These are phyloP conservation scores for Drosophila littoralis DNA, from an alignment of 1,140 invertebrate genomes.

Conservation along the genomic window DNA sequence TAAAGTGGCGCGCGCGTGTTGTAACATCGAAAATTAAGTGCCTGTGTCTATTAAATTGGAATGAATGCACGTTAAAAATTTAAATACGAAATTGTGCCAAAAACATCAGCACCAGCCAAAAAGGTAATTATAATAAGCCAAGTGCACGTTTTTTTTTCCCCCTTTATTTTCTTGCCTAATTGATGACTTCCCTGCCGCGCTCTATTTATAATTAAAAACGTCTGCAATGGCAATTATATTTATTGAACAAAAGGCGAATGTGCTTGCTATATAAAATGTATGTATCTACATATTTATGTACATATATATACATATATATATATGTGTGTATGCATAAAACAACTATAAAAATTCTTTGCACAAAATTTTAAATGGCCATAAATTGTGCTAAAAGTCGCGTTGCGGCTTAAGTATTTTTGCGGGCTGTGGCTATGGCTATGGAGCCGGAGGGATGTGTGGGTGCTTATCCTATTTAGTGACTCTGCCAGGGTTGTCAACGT, in stretches of 20 bases:
- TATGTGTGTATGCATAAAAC: constrained; percentile 38
- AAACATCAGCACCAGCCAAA: constrained; percentile 36
- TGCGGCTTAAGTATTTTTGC: constrained; percentile 47
- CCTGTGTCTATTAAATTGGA: constrained; percentile 51
- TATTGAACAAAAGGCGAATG: constrained; percentile 66
- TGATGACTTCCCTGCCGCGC: constrained; percentile 71
- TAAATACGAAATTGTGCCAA: constrained; percentile 71
- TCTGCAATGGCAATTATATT: constrained; percentile 71
- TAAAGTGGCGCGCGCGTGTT: constrained; percentile 61
- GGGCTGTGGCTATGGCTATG: background rate
- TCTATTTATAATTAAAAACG: constrained; percentile 73
- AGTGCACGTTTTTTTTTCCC: constrained; percentile 39
- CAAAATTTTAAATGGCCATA: constrained; percentile 61
- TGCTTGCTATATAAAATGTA: constrained; percentile 15
- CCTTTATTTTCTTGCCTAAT: constrained; percentile 54
- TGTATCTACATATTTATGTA: constrained; percentile 8
- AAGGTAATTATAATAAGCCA: constrained; percentile 67
- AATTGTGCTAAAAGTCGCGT: constrained; percentile 54
- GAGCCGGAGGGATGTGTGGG: constrained; percentile 15
- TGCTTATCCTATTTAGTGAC: constrained; percentile 56
- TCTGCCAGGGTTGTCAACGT: constrained; percentile 54
- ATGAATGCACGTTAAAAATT: constrained; percentile 61
- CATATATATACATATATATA: constrained; percentile 14
- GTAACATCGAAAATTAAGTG: constrained; percentile 53
- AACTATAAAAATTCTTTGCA: constrained; percentile 64